These are phyloP conservation scores for Apogon talboti DNA, from an alignment of 2,797 vertebrate species.

Conservation along the genomic window DNA sequence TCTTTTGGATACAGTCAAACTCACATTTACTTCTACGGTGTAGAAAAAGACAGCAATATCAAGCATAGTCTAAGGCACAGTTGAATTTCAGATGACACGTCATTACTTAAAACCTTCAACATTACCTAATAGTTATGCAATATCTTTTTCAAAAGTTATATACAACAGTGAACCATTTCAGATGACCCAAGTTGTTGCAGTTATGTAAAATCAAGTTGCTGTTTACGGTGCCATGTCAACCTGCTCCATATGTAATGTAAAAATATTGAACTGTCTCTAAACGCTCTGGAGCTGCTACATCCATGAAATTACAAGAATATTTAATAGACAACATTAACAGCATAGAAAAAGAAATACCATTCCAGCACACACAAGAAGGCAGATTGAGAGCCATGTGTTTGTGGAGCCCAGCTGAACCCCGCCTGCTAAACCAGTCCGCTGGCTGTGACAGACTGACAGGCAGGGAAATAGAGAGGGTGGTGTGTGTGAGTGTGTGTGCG, in stretches of 20 bases:
- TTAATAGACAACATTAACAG: conserved; percentile 20
- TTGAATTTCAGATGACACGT: conserved; percentile 26
- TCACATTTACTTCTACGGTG: conserved; percentile 24
- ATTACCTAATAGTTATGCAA: conserved; percentile 47
- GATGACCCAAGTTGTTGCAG: background rate
- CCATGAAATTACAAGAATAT: conserved; percentile 16
- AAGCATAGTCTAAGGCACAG: conserved; percentile 4
- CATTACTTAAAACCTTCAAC: conserved; percentile 18
- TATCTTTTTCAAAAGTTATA: conserved; percentile 10
- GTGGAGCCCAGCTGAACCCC: conserved; percentile 74
- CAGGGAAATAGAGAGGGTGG: conserved; percentile 60
- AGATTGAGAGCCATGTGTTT: conserved; percentile 76
- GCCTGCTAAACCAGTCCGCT: conserved; percentile 75
- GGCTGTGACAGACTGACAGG: conserved; percentile 73
- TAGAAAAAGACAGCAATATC: conserved; percentile 20
- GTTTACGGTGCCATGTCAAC: background rate
- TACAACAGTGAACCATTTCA: conserved; percentile 20
- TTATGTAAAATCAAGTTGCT: background rate
- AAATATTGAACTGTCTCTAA: conserved; percentile 17
- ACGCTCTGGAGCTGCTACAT: background rate
- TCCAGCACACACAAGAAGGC: conserved; percentile 71
- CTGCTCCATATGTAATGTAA: conserved; percentile 6
- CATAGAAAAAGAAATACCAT: conserved; percentile 57
- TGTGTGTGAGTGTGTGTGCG: conserved; percentile 41
- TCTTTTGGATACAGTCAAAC: conserved; percentile 43